phyloP scores from a whole-genome alignment of 1,140 invertebrate genomes.

The Arctopsyche grandis region DNA sequence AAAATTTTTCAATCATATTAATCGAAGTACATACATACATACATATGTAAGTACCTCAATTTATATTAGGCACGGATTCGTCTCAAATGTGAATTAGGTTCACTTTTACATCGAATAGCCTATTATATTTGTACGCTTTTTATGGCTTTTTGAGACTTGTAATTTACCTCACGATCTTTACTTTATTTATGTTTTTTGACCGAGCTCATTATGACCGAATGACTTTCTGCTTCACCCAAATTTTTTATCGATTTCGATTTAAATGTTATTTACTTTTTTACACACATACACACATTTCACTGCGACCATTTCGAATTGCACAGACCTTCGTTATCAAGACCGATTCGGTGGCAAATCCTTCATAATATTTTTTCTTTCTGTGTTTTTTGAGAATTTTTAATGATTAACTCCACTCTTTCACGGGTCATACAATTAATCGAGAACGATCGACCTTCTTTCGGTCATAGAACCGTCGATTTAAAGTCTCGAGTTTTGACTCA shows the following conservation, averaged over 20 bases:
- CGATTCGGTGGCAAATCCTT: neutral
- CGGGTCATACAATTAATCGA: neutral
- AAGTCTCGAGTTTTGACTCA: constrained; percentile 6
- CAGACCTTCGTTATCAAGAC: neutral
- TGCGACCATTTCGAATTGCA: neutral
- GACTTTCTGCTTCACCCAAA: neutral
- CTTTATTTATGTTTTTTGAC: neutral
- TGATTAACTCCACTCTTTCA: neutral
- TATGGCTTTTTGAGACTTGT: no score
- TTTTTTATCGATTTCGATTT: neutral
- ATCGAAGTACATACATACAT: no score
- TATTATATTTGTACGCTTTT: no score
- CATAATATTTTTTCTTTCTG: neutral
- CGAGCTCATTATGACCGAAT: neutral
- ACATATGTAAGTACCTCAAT: no score
- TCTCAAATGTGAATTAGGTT: no score
- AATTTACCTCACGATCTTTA: no score
- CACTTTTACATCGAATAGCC: no score
- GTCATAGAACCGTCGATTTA: constrained; percentile 31
- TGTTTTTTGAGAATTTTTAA: neutral
- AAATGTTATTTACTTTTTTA: constrained; percentile 1
- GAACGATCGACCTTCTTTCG: constrained; percentile 18
- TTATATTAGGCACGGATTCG: no score
- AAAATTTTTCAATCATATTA: no score
- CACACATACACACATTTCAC: neutral